Base-by-base conservation (phyloP, 2,888 invertebrate species). In the Anagyrus pseudococci region DNA sequence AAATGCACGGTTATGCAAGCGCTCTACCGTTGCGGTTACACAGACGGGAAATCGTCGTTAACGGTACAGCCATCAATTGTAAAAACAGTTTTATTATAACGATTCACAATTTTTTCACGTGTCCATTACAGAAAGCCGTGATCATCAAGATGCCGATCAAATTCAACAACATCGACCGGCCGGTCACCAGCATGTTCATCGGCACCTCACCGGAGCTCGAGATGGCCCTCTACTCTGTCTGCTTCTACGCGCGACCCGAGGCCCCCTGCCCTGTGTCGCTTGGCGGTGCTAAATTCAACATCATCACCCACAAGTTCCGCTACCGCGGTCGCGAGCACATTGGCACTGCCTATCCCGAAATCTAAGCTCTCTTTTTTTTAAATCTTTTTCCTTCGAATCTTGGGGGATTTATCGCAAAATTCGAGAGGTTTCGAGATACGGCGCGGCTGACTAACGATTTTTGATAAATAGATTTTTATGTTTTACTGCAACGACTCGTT, bases 141-240 rank as follows among this genome's bases (percentile, higher is more conserved):
- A 86, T 93, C 19, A 54, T 93, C 26, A 92, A 92, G 77, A 80
- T 88, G 44, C 91, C 91, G 67, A 88, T 91, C 66, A 87, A 84
- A 58, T 89, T 90, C 78, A 86, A 88, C 73, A 87, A 87, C 1
- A 81, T 86, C 1, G 88, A 88, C 67, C 94, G 94, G 75, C 92
- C 93, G 0, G 90, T 91, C 0, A 89, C 89, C 55, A 85, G 87
- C 0, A 85, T 93, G 83, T 92, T 94, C 73, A 84, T 94, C 65
- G 94, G 94, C 23, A 92, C 92, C 1, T 94, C 94, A 56, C 96
- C 96, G 0, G 96, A 96, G 81, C 83, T 96, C 68, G 96, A 97
- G 81, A 86, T 97, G 82, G 92, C 96, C 0, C 80, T 96, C 2
- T 96, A 94, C 78, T 92, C 95, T 0, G 85, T 94, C 4, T 97